Conservation (phyloP, 2,113 vertebrate species). For the Crotalus viridis region DNA sequence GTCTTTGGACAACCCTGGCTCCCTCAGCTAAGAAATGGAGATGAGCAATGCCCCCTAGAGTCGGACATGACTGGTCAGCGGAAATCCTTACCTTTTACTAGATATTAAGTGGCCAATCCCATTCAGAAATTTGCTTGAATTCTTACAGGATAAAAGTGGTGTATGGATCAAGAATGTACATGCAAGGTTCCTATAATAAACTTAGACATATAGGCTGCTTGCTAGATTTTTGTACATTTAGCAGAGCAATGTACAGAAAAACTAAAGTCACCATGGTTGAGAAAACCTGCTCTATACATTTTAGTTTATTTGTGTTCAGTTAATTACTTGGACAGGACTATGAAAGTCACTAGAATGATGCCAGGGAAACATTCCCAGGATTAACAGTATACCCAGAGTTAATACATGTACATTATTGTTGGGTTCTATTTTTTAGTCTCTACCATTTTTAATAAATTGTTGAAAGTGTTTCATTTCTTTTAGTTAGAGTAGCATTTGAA, state of each 20-base stretch:
- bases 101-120: background rate
- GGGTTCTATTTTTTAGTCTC: background rate
- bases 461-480: background rate
- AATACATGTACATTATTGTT: background rate
- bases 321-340: background rate
- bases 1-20: background rate
- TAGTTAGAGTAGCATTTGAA: constrained; percentile 36
- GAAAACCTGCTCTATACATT: background rate
- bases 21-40: background rate
- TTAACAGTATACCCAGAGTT: background rate
- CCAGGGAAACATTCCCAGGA: background rate
- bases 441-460: background rate
- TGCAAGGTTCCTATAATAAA: background rate
- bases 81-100: background rate
- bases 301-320: background rate
- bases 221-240: background rate
- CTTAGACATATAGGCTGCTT: background rate
- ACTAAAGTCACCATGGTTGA: background rate
- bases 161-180: background rate
- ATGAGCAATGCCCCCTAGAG: background rate
- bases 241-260: background rate
- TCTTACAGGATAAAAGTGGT: background rate
- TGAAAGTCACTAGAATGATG: background rate
- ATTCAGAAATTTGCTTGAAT: background rate
- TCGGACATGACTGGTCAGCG: background rate